Evolutionary conservation across 2,888 invertebrate species (phyloP), one percentile per base, ranked within the genome.

Genomic region (Deilephila porcellus): DNA sequence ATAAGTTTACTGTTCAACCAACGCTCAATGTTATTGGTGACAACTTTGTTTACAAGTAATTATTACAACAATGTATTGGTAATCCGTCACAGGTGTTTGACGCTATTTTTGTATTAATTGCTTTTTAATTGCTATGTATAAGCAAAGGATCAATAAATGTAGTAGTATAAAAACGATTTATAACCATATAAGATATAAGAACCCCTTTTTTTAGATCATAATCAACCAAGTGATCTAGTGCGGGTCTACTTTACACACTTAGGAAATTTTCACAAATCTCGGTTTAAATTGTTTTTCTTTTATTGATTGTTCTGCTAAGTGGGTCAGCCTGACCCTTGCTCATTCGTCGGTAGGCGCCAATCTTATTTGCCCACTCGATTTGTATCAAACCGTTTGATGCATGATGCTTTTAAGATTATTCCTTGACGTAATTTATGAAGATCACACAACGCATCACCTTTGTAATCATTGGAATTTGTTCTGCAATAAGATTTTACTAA

Each of bases 331-430:
- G 19, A 64, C 64, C 20, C 20, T 64, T 45, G 37, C 20, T 37
- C 20, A n/a, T 56, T 56, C 20, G 45, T 8, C 37, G 20, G 37
- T 64, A 20, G 64, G 64, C 20, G 64, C 32, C 67, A 52, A 20
- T 29, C 29, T 64, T 45, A 64, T 67, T 52, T 67, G n/a, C 67
- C 67, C 67, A 67, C 17, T 67, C 45, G 67, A 25, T 67, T 67
- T 52, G 67, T 29, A 67, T 52, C 25, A 67, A 52, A 14, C 67
- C 64, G 64, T 64, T 64, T 67, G 67, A 67, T 67, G 45, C 67
- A 67, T 52, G 67, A 67, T 67, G 67, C 67, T 67, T 67, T 67
- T 67, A 67, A 67, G 45, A 52, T 67, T 52, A 67, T 67, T 29
- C 52, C 67, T 67, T 45, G 67, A 67, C 67, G 52, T 67, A 45